These are phyloP conservation scores for Apodemia duryi DNA, from an alignment of 2,888 invertebrate genomes.

Conservation along the genomic window DNA sequence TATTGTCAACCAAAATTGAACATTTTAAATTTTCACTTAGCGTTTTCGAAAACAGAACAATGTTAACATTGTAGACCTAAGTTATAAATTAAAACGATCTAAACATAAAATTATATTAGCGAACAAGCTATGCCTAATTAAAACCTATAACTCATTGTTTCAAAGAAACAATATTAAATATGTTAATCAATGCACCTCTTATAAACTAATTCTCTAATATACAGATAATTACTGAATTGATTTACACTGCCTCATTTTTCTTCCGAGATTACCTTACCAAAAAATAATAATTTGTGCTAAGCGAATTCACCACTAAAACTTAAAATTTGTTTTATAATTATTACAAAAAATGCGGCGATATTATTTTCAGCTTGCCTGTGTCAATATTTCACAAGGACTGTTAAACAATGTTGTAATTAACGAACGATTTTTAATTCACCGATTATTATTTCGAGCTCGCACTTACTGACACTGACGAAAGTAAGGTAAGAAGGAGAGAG, in stretches of 20 bases:
- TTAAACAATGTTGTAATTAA: no score
- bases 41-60: conserved; percentile 63
- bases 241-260: conserved; percentile 35
- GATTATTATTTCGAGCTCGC: no score
- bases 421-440: no score
- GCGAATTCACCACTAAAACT: neutral
- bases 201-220: conserved; percentile 62
- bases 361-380: neutral
- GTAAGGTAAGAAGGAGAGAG: neutral
- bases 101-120: conserved; percentile 36
- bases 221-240: conserved; percentile 57
- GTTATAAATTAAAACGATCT: conserved; percentile 46
- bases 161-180: conserved; percentile 43
- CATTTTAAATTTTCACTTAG: conserved; percentile 65
- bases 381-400: neutral
- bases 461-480: no score
- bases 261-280: conserved; percentile 1
- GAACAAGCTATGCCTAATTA: conserved; percentile 38
- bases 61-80: conserved; percentile 60
- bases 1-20: conserved; percentile 78
- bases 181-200: conserved; percentile 62
- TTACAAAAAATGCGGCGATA: no score
- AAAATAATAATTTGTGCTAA: conserved; percentile 20
- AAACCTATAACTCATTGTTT: conserved; percentile 44
- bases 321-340: no score